Conservation (phyloP, 1,140 invertebrate genomes). For the Gryllus bimaculatus region DNA sequence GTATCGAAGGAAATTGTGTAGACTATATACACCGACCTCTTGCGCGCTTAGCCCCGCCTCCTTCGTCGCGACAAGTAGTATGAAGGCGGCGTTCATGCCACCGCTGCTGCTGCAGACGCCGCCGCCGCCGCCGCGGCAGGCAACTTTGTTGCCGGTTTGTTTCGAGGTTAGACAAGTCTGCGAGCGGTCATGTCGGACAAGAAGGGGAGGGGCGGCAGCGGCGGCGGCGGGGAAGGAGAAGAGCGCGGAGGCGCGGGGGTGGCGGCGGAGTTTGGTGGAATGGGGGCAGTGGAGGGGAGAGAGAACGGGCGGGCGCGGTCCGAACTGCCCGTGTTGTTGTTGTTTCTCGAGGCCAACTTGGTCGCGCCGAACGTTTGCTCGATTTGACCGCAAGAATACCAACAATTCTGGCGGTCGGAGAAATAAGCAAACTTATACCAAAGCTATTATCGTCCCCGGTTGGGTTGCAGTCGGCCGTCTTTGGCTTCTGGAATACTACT, state of each 20-base stretch:
- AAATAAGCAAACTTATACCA: neutral
- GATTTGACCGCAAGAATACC: neutral
- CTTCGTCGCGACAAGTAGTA: neutral
- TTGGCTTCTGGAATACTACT: too few relatives aligned
- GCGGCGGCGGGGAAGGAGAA: too few relatives aligned
- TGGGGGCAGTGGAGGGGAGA: neutral
- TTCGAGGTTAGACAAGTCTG: neutral
- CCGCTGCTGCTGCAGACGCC: neutral
- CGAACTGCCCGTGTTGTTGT: neutral
- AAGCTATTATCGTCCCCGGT: neutral
- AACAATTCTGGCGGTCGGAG: neutral
- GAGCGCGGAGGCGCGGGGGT: neutral
- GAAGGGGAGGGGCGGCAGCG: neutral
- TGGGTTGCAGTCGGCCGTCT: too few relatives aligned
- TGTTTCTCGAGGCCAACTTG: neutral
- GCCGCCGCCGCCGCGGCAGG: neutral
- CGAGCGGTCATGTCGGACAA: neutral
- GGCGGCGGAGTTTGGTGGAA: neutral
- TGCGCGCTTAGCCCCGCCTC: neutral
- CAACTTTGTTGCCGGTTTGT: conserved; percentile 1
- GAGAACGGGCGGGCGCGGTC: neutral
- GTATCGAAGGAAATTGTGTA: neutral
- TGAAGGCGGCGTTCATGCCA: neutral
- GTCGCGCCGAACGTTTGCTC: neutral
- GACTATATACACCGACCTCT: neutral